Evolutionary conservation across 2,113 vertebrate species (phyloP).

Genomic region (Cettia cetti): DNA sequence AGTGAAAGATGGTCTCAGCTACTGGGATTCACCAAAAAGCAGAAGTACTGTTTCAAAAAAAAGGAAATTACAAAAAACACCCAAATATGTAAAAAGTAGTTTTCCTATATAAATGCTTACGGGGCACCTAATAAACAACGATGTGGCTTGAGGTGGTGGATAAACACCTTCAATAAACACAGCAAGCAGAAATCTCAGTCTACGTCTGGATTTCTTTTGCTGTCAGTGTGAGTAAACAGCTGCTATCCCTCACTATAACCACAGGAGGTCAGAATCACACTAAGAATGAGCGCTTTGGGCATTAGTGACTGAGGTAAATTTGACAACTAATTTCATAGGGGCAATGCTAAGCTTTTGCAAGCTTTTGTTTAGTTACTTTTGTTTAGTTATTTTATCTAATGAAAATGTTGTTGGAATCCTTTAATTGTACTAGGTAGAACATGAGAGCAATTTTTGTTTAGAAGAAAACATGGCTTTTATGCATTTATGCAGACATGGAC

Average conservation of each 20-base stretch:
- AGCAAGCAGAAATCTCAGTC: background rate
- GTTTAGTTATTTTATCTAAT: background rate
- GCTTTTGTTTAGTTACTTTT: background rate
- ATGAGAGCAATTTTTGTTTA: background rate
- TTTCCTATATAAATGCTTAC: background rate
- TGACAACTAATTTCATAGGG: background rate
- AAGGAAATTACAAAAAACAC: background rate
- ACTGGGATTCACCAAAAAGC: background rate
- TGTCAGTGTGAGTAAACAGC: background rate
- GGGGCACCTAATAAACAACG: background rate
- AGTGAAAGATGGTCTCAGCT: background rate
- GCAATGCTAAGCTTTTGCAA: background rate
- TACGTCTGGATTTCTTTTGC: background rate
- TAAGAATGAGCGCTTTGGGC: background rate
- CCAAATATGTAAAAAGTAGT: background rate
- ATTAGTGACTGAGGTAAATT: background rate
- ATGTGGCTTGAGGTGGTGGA: background rate
- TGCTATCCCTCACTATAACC: slow-evolving; percentile 27
- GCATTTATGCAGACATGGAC: background rate
- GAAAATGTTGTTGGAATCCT: background rate
- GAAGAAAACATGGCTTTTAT: background rate
- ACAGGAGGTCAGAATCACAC: slow-evolving; percentile 59
- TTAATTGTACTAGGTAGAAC: background rate
- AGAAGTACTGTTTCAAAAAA: background rate
- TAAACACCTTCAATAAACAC: background rate